Evolutionary conservation across 2,113 vertebrate genomes (phyloP).

Genomic region (Sebastes schlegelii): DNA sequence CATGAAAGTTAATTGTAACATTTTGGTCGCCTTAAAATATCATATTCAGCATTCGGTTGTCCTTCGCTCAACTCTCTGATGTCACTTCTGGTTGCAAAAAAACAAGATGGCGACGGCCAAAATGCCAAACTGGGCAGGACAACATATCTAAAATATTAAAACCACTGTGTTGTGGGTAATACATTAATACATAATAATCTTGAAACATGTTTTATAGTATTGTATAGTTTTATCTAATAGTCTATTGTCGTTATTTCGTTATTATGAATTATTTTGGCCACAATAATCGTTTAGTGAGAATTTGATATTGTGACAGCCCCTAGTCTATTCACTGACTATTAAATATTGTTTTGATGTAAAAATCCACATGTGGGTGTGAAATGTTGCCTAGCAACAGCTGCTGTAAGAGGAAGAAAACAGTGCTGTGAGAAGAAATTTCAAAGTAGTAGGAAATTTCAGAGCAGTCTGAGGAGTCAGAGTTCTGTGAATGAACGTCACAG

Average conservation of each 20-base stretch:
- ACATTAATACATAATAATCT: conserved; percentile 3
- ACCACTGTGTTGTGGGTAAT: neutral
- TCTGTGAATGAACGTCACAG: conserved; percentile 22
- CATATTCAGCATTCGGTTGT: too few relatives aligned
- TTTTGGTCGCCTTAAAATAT: too few relatives aligned
- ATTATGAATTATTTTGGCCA: too few relatives aligned
- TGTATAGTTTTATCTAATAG: too few relatives aligned
- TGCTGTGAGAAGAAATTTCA: conserved; percentile 34
- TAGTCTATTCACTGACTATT: conserved; percentile 17
- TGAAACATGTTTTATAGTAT: neutral
- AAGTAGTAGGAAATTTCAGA: conserved; percentile 22
- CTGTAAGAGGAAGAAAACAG: conserved; percentile 55
- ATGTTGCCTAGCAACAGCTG: conserved; percentile 68
- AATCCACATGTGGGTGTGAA: conserved; percentile 49
- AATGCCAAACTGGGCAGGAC: neutral
- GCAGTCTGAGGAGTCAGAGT: conserved; percentile 17
- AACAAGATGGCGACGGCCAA: too few relatives aligned
- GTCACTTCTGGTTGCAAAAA: too few relatives aligned
- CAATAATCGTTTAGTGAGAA: too few relatives aligned
- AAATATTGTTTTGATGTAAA: conserved; percentile 41
- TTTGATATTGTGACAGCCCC: too few relatives aligned
- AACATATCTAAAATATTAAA: neutral
- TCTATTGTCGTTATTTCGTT: too few relatives aligned
- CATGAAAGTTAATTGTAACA: too few relatives aligned
- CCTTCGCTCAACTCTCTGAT: too few relatives aligned